Evolutionary conservation across 2,113 vertebrate genomes (phyloP).

Genomic region (rabbit (Oryctolagus cuniculus)): mOryCun1.1 NC_091448.1:51270001-51270500

Average conservation of each 20-base stretch:
- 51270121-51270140: not conserved
- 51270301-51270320: not conserved
- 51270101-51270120: not conserved
- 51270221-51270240: not conserved
- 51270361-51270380: not conserved
- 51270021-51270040: not conserved
- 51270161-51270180: not conserved
- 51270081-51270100: not conserved
- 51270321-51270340: not conserved
- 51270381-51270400: not conserved
- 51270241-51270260: not conserved
- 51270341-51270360: not conserved
- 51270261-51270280: not conserved
- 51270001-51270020: not conserved
- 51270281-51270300: not conserved
- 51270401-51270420: not conserved
- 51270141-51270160: not conserved
- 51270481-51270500: conserved; percentile 14
- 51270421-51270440: conserved; percentile 51
- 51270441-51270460: conserved; percentile 47
- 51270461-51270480: not conserved
- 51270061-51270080: not conserved
- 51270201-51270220: conserved; percentile 37
- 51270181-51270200: conserved; percentile 50
- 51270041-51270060: not conserved